Evolutionary conservation across 2,888 invertebrate species (phyloP), one percentile per base, ranked within the genome.

Genomic region (Halictus quadricinctus): DNA sequence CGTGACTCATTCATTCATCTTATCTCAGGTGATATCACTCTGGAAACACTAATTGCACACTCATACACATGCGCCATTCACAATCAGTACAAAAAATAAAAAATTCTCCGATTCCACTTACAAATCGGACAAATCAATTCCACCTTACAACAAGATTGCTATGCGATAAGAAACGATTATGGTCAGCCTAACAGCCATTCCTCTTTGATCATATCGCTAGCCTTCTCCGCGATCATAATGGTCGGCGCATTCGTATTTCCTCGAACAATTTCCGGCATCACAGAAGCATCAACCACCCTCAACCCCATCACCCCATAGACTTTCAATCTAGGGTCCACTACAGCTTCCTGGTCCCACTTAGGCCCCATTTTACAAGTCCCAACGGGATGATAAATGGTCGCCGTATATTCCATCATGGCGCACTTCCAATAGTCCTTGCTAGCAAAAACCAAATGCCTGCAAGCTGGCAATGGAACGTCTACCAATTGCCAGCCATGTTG

Each of bases 341-440:
- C 97, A 0, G 97, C 96, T 1, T 95, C 94, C 7, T 93, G 93
- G 90, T 97, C 97, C 93, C 95, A 95, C 69, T 94, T 94, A 0
- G 97, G 96, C 6, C 97, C 97, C 97, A 97, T 97, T 93, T 96
- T 97, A 92, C 96, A 96, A 0, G 97, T 97, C 0, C 97, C 96
- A 29, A 96, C 96, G 0, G 96, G 97, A 94, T 97, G 97, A 91
- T 95, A 97, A 82, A 97, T 96, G 0, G 97, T 97, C 0, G 96
- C 95, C 0, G 97, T 97, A 90, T 97, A 97, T 69, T 96, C 95
- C 86, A 95, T 96, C 0, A 96, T 94, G 6, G 97, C 91, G 91
- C 97, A 97, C 10, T 95, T 95, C 95, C 97, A 97, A 93, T 97
- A 97, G 8, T 79, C 82, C 13, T 43, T 75, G 5, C 76, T 76